Conservation (phyloP, 2,888 invertebrate genomes). For the Balanococcus diminutus region DNA sequence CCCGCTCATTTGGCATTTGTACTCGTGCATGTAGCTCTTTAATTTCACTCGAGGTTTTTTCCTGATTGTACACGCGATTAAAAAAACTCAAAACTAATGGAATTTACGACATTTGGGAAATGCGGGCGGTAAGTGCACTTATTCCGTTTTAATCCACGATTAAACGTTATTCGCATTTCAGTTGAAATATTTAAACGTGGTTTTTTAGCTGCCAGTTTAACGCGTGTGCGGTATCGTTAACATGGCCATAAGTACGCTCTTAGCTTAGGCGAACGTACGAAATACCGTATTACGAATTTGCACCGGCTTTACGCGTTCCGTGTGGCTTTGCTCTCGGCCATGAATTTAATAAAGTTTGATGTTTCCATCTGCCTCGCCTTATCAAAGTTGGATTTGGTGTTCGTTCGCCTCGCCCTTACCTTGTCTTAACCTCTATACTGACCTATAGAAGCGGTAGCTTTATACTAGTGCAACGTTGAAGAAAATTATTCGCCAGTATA, state of each 20-base stretch:
- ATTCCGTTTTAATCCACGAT: conserved; percentile 15
- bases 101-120: neutral
- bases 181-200: conserved; percentile 16
- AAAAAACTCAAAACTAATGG: neutral
- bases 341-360: conserved; percentile 29
- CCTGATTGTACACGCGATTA: neutral
- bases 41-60: too few species aligned
- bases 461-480: neutral
- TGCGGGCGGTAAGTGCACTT: conserved; percentile 3
- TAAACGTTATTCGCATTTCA: neutral
- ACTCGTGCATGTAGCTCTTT: too few species aligned
- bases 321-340: conserved; percentile 4
- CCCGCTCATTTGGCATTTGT: too few species aligned
- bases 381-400: neutral
- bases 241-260: neutral
- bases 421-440: neutral
- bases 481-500: conserved; percentile 4
- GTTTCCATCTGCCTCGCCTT: neutral
- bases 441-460: neutral
- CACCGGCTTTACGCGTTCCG: neutral
- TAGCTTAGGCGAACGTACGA: neutral
- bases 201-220: neutral
- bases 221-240: conserved; percentile 20
- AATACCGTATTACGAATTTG: neutral
- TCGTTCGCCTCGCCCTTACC: neutral